A percentile compares a stretch with the other conserved stretches of the same genome.
These are phyloP conservation scores for Embiotoca jacksoni DNA, from an alignment of 2,113 vertebrate genomes.

Conservation along the genomic window DNA sequence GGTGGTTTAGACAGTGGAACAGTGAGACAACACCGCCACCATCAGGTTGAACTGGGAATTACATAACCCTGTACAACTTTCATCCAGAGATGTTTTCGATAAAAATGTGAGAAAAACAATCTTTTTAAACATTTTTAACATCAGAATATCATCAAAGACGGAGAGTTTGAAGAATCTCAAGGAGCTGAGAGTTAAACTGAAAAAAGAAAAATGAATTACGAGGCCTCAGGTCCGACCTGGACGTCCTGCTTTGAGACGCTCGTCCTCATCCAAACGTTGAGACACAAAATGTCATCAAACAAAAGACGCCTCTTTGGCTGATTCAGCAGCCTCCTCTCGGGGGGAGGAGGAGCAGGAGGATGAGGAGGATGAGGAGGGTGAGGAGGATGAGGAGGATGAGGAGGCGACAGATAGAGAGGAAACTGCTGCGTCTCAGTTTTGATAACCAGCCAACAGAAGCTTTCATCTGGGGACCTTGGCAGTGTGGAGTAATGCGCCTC, in stretches of 20 bases:
- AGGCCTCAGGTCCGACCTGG: neutral
- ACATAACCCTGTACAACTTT: too few relatives aligned
- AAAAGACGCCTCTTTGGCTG: constrained; percentile 39
- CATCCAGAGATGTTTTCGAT: too few relatives aligned
- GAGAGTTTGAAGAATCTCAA: too few relatives aligned
- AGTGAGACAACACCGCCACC: too few relatives aligned
- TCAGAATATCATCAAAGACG: too few relatives aligned
- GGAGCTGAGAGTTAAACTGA: too few relatives aligned
- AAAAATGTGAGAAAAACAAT: too few relatives aligned
- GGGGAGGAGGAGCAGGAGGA: constrained; percentile 14
- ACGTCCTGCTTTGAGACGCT: neutral
- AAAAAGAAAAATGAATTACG: too few relatives aligned
- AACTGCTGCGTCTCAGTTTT: constrained; percentile 71
- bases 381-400: constrained; percentile 4
- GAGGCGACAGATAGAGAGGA: constrained; percentile 27
- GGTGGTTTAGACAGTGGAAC: too few relatives aligned
- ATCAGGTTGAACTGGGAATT: too few relatives aligned
- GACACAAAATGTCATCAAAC: constrained; percentile 45
- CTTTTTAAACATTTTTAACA: too few relatives aligned
- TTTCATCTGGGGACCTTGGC: constrained; percentile 68
- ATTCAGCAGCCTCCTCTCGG: constrained; percentile 56
- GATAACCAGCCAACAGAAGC: constrained; percentile 64
- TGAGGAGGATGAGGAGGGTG: constrained; percentile 6
- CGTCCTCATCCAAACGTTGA: constrained; percentile 10
- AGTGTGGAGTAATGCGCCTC: constrained; percentile 55